Evolutionary conservation across 2,888 invertebrate genomes (phyloP), one percentile per base, ranked within the genome.

Genomic region (Busseola fusca): DNA sequence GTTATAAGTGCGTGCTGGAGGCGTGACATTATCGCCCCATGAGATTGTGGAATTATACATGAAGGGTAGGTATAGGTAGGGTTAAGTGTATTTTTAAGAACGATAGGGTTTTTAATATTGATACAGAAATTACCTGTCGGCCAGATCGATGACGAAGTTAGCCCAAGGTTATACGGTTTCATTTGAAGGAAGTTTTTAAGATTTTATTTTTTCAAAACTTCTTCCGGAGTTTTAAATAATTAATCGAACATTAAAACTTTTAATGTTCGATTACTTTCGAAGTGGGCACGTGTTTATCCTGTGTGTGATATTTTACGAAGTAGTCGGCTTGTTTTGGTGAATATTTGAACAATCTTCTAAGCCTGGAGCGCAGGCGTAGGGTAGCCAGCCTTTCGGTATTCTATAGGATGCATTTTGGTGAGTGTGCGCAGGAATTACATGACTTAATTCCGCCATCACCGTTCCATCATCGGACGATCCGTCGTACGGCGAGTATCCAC

Each of bases 21-120:
- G 95, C 95, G 95, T 95, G 94, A 95, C 94, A 94, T 94, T 95
- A 90, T 89, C 95, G 93, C 95, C 94, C 91, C 91, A 84, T 84
- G 90, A 93, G 92, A 91, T 92, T 91, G 91, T 91, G 85, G 93
- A 94, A 94, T 94, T 92, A 94, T 93, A 88, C 86, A 93, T 93
- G 93, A 94, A 93, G 95, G n/a, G n/a, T n/a, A n/a, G n/a, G 34
- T 34, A 34, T 5, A 34, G 93, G 93, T 91, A 91, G 92, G 94
- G 92, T 93, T 92, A 93, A 94, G 91, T 86, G 88, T 89, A 85
- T 91, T 93, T 89, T 90, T 89, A 90, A 91, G 89, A 88, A 89
- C 83, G 86, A 83, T 68, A 56, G 89, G 87, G 88, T 87, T 87
- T 86, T 88, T 91, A 92, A 90, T 92, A 93, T 93, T 93, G 78